These are phyloP conservation scores for Argyrosomus regius DNA, from an alignment of 2,797 vertebrate species.

Conservation along the genomic window DNA sequence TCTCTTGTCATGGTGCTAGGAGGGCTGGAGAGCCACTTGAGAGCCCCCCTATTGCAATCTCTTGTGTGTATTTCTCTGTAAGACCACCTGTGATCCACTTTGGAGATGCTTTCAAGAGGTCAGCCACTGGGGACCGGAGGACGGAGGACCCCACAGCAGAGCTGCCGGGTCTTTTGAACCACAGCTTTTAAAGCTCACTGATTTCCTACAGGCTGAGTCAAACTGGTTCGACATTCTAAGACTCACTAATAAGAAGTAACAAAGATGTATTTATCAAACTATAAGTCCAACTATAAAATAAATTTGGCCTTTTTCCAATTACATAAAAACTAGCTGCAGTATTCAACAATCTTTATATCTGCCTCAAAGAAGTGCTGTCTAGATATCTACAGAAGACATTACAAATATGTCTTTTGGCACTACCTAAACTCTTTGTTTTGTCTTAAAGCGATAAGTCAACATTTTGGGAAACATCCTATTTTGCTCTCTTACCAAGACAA, in stretches of 20 bases:
- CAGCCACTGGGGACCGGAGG: background rate
- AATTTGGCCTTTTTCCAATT: background rate
- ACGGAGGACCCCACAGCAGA: background rate
- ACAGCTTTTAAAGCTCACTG: constrained; percentile 8
- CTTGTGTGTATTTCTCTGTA: constrained; percentile 25
- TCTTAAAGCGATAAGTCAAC: background rate
- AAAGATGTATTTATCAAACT: background rate
- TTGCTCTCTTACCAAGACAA: background rate
- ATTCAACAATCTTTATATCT: background rate
- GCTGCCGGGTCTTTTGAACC: background rate
- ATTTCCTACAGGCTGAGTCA: constrained; percentile 12
- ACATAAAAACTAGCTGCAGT: background rate
- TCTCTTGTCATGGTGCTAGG: constrained; percentile 42
- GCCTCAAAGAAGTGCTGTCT: background rate
- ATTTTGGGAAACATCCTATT: background rate
- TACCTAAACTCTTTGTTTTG: background rate
- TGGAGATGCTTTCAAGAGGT: constrained; percentile 28
- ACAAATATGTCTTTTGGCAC: background rate
- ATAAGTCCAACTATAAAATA: background rate
- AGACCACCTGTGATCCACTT: constrained; percentile 49
- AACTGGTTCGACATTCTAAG: background rate
- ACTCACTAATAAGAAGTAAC: background rate
- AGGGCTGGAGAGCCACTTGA: constrained; percentile 45
- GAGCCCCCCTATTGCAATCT: constrained; percentile 23
- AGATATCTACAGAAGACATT: background rate